Evolutionary conservation across 2,888 invertebrate species (phyloP), one percentile per base, ranked within the genome.

Genomic region (Globia sparganii): DNA sequence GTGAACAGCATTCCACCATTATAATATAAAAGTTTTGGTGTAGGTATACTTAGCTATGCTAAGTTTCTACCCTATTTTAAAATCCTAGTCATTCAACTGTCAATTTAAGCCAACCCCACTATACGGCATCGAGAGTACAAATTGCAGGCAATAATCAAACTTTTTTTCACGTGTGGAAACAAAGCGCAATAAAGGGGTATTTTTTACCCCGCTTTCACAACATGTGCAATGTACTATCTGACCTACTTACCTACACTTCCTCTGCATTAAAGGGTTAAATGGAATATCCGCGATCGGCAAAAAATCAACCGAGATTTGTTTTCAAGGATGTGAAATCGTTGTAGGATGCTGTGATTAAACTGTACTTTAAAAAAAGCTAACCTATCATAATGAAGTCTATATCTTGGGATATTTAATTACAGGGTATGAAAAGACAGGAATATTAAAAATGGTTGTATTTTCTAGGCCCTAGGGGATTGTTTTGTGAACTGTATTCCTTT

Each of bases 211-310:
- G 95, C 96, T 96, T 96, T 96, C 95, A 95, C 95, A 95, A 94
- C 96, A 96, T 96, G 94, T 96, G 96, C 96, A 95, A 95, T 95
- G 94, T 93, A 91, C 92, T 93, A 93, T 93, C 93, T 95, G 95
- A 96, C 96, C 96, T 95, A 96, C 96, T 95, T 96, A 92, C 92
- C 91, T 92, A 96, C 94, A 95, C 96, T 95, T 96, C 96, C 96
- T 96, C 89, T 94, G 93, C 94, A 92, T 94, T 93, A 94, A 95
- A 95, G 94, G 95, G 96, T 95, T 96, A 94, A 90, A 94, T 94
- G 90, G 92, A 93, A 94, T 95, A 95, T 95, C 94, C 94, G 93
- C 94, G 91, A 92, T 86, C 88, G 89, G 91, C 91, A 93, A 93
- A 94, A 91, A 90, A 91, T 87, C 82, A 78, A 86, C 89, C 75